These are phyloP conservation scores for Xenopus borealis DNA, from an alignment of 2,113 vertebrate genomes.

Conservation along the genomic window DNA sequence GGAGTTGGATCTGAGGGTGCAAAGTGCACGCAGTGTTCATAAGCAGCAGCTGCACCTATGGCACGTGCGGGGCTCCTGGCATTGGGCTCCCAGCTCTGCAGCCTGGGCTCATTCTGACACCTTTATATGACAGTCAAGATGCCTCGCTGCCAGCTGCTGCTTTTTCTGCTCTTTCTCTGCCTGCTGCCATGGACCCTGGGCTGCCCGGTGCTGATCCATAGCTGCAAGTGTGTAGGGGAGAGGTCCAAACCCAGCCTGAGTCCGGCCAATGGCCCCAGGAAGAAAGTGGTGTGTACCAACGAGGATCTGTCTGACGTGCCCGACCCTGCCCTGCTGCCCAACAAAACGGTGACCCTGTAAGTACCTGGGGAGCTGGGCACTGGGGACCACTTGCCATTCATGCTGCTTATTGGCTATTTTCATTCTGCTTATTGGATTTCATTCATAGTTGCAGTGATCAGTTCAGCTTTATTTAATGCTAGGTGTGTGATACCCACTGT, in stretches of 20 bases:
- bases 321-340: conserved; percentile 76
- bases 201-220: conserved; percentile 74
- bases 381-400: too few relatives aligned
- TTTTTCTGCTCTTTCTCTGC: conserved; percentile 58
- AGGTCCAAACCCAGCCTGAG: conserved; percentile 68
- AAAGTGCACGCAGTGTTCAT: background rate
- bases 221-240: conserved; percentile 85
- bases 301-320: conserved; percentile 79
- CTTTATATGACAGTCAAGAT: conserved; percentile 54
- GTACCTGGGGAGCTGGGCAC: conserved; percentile 53
- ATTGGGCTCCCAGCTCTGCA: conserved; percentile 33
- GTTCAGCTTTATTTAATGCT: too few relatives aligned
- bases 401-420: too few relatives aligned
- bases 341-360: conserved; percentile 87
- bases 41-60: background rate
- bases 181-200: conserved; percentile 58
- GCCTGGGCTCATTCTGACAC: conserved; percentile 79
- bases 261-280: conserved; percentile 63
- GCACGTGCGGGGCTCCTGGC: conserved; percentile 24
- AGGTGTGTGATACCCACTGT: too few relatives aligned
- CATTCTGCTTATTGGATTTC: too few relatives aligned
- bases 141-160: conserved; percentile 59
- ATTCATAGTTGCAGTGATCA: too few relatives aligned
- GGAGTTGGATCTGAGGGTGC: background rate
- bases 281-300: conserved; percentile 78